Conservation (phyloP, 2,888 invertebrate genomes). For the Netelia inedita region DNA sequence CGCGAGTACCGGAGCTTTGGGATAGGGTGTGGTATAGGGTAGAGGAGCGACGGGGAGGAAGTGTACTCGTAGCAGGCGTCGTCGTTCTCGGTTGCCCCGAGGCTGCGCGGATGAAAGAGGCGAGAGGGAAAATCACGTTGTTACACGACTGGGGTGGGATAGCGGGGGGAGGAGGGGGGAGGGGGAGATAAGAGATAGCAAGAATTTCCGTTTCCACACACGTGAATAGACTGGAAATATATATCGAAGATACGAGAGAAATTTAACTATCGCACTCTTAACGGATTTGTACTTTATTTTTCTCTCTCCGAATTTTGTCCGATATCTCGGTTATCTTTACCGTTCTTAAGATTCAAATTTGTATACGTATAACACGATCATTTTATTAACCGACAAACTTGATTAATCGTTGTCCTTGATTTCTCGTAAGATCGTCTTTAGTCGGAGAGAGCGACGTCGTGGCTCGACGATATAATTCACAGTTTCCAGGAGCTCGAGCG, state of each 20-base stretch:
- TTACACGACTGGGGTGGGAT: not conserved
- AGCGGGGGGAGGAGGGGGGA: no score
- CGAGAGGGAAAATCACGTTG: conserved; percentile 50
- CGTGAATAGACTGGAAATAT: not conserved
- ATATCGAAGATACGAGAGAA: conserved; percentile 12
- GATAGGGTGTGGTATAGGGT: conserved; percentile 1
- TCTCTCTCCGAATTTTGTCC: not conserved
- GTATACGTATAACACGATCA: no score
- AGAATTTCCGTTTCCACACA: conserved; percentile 10
- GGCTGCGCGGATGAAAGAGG: conserved; percentile 22
- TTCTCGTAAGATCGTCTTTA: conserved; percentile 32
- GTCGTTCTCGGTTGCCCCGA: conserved; percentile 38
- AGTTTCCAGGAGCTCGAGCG: not conserved
- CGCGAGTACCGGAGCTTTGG: conserved; percentile 55
- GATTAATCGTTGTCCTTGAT: not conserved
- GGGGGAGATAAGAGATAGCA: not conserved
- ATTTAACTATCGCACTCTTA: conserved; percentile 7
- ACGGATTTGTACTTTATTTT: no score
- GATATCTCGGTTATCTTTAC: not conserved
- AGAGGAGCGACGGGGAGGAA: conserved; percentile 1
- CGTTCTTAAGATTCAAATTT: not conserved
- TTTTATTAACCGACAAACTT: not conserved
- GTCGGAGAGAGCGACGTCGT: conserved; percentile 19
- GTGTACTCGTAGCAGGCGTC: conserved; percentile 9
- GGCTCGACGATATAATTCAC: conserved; percentile 47